These are phyloP conservation scores for Drosophila aff. DNA, from an alignment of 1,140 invertebrate species.

Conservation along the genomic window DNA sequence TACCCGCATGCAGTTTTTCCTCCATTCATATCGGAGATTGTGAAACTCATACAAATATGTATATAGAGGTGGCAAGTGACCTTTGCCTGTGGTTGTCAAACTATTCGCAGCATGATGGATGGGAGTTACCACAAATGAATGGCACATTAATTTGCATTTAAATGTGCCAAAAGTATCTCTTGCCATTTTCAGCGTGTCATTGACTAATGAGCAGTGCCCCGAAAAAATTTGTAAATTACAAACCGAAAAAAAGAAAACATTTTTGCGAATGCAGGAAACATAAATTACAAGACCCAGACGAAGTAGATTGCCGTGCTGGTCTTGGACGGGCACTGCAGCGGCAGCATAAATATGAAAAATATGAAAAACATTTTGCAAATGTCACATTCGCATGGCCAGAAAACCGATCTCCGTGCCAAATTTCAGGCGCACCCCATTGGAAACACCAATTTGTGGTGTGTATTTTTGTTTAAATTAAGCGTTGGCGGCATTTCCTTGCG, in stretches of 20 bases:
- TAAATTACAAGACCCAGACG: constrained; percentile 45
- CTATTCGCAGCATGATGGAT: constrained; percentile 38
- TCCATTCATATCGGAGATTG: constrained; percentile 12
- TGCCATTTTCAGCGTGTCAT: constrained; percentile 51
- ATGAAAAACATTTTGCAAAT: constrained; percentile 57
- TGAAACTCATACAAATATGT: constrained; percentile 9
- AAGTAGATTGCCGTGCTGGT: constrained; percentile 35
- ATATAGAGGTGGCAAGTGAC: constrained; percentile 35
- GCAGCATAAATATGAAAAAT: constrained; percentile 37
- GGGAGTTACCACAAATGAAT: constrained; percentile 43
- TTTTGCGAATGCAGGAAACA: constrained; percentile 52
- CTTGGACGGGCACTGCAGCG: constrained; percentile 11
- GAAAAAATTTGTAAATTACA: constrained; percentile 47
- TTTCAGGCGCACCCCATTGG: constrained; percentile 38
- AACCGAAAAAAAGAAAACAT: constrained; percentile 35
- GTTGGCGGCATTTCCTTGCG: constrained; percentile 21
- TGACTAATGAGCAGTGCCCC: constrained; percentile 49
- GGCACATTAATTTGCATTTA: constrained; percentile 57
- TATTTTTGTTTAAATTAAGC: constrained; percentile 11
- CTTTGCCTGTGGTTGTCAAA: constrained; percentile 45
- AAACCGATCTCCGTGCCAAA: constrained; percentile 47
- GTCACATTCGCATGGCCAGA: constrained; percentile 48
- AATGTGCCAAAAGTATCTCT: constrained; percentile 54
- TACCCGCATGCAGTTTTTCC: constrained; percentile 35
- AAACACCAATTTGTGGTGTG: constrained; percentile 28